A percentile compares a stretch with the other conserved stretches of the same genome.
These are phyloP conservation scores for Zapornia atra DNA, from an alignment of 2,113 vertebrate species.

Conservation along the genomic window DNA sequence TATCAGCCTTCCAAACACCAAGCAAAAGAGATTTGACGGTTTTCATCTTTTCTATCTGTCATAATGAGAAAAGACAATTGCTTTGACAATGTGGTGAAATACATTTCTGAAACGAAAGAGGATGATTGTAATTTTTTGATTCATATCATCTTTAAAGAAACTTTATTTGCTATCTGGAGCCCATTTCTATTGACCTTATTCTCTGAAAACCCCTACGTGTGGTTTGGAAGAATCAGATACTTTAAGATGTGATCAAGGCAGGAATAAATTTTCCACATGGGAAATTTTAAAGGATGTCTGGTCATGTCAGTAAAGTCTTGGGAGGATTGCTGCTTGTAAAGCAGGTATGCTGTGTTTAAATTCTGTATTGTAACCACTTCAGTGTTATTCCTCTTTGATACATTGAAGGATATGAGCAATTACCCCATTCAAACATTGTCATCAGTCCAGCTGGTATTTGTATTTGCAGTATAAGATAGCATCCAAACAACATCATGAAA, in stretches of 20 bases:
- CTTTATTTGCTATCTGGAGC: not conserved
- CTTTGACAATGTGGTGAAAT: slow-evolving; percentile 28
- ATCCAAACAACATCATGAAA: not conserved
- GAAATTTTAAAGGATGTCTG: not conserved
- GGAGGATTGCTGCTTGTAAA: not conserved
- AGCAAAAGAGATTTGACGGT: not conserved
- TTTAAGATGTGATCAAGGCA: not conserved
- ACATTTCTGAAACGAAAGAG: not conserved
- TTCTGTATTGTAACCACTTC: not conserved
- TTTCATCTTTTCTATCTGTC: not conserved
- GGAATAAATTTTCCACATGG: not conserved
- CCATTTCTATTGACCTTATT: not conserved
- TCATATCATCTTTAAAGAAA: not conserved
- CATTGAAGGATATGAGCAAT: not conserved
- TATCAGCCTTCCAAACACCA: not conserved
- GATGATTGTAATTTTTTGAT: not conserved
- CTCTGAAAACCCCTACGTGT: not conserved
- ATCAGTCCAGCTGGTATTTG: not conserved
- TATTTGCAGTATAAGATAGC: not conserved
- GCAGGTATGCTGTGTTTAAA: not conserved
- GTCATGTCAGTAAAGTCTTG: not conserved
- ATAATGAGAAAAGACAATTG: not conserved
- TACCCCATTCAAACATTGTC: not conserved
- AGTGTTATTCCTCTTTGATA: not conserved
- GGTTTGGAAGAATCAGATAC: slow-evolving; percentile 8